Evolutionary conservation across 2,888 invertebrate species (phyloP).

Genomic region (Drosophila parthenogenetica): DNA sequence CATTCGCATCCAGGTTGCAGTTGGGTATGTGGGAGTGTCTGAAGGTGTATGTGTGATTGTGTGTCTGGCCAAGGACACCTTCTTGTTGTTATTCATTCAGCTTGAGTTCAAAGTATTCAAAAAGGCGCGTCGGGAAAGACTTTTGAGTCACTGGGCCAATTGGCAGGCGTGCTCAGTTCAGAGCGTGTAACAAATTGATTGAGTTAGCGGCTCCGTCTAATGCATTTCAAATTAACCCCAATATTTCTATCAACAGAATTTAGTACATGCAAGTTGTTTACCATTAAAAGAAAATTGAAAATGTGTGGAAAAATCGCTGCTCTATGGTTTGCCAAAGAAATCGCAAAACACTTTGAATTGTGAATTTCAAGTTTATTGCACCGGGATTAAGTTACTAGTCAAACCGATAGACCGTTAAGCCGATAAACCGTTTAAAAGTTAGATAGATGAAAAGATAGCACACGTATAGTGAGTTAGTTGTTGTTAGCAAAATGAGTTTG

Average conservation of each 20-base stretch:
- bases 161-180: constrained; percentile 33
- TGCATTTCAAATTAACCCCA: constrained; percentile 35
- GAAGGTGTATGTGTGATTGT: neutral
- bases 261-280: constrained; percentile 26
- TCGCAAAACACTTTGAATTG: constrained; percentile 21
- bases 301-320: constrained; percentile 3
- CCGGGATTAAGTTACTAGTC: constrained; percentile 11
- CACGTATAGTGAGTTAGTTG: constrained; percentile 35
- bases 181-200: constrained; percentile 40
- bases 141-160: constrained; percentile 14
- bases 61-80: constrained; percentile 20
- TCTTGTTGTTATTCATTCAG: constrained; percentile 8
- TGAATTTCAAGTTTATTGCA: neutral
- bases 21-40: constrained; percentile 4
- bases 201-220: constrained; percentile 30
- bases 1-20: constrained; percentile 10
- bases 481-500: constrained; percentile 11
- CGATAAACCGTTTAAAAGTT: constrained; percentile 12
- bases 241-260: constrained; percentile 12
- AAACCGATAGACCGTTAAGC: constrained; percentile 26
- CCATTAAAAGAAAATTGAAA: constrained; percentile 14
- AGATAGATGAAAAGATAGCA: constrained; percentile 45
- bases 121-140: constrained; percentile 23
- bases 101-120: constrained; percentile 38
- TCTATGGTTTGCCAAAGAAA: constrained; percentile 34